Evolutionary conservation across 1,140 invertebrate species (phyloP), one percentile per base, ranked within the genome.

Genomic region (Cydia pomonella): DNA sequence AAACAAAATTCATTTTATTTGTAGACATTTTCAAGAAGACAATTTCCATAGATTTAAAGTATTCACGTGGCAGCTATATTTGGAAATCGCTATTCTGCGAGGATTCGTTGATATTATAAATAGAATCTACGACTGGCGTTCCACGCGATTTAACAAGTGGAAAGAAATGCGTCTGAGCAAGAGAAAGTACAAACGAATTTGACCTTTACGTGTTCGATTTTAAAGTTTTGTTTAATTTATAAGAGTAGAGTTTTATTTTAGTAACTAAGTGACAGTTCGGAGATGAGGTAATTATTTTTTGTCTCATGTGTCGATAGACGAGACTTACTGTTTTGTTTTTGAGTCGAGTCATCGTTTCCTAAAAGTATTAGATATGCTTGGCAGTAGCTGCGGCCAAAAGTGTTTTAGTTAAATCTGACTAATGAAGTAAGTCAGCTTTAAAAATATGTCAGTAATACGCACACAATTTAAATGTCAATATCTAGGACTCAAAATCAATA

Each of bases 21-120:
- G n/a, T 47, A 5, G 47, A 18, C 33, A 1, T 7, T 44, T 44
- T 13, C 13, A 13, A 23, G 23, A 69, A 75, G 9, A 5, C 38
- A 13, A 12, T 21, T 53, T 44, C 27, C 7, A 44, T 29, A 21
- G 13, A 47, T 75, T 29, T 18, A 38, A 62, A 9, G 41, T 50
- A 77, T 9, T 63, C 29, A 47, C 62, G 33, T 38, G 76, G 73
- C 0, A 75, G 74, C 80, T 85, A 79, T 81, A 78, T 84, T 86
- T 79, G 74, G 84, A 76, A 76, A 79, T 80, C 76, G 79, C 72
- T 69, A 33, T 76, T 82, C 79, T 72, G 77, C 79, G 50, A 79
- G 81, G 76, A 83, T 85, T 74, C 80, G 79, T 82, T 72, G 72
- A 33, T 74, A 73, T 77, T 84, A 83, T 81, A 82, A 82, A 85